Base-by-base conservation (phyloP, 1,140 invertebrate species). In the Drusus annulatus region DNA sequence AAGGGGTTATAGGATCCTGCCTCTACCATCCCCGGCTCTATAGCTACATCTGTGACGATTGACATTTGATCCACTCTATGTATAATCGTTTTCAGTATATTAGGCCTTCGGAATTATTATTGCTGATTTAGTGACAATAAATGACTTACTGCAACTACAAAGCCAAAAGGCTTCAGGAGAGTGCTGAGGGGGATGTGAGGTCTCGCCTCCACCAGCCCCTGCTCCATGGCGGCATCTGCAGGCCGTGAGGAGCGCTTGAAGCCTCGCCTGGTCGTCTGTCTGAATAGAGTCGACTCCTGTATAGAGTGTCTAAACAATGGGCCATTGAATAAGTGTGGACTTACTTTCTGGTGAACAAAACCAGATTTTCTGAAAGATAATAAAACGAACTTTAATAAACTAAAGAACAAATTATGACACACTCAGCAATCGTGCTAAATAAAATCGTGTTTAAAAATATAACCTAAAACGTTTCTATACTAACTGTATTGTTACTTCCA, bases 91-190 rank as follows among this genome's bases (percentile, higher is more conserved):
- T 45, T 8, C 36, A 0, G 10, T 8, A 36, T 36, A 7, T 36
- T 36, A 36, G 31, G 0, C 1, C 31, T 4, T 13, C 36, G 13
- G 36, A 13, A 45, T 45, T 13, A 45, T 45, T 45, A 13, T 2
- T 45, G 10, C 2, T 13, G 10, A n/a, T n/a, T 17, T 17, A 56
- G 54, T 56, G 54, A 56, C 13, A 28, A 63, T 3, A 23, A 69
- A 50, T 45, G 8, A 85, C 86, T 91, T 92, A 95, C 94, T 85
- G 90, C 89, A 76, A 94, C 85, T 31, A 94, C 93, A 86, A 95
- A 95, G 16, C 91, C 85, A 58, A 95, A 89, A 21, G 93, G 93
- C 88, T 93, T 95, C 82, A 91, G 90, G 36, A 95, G 85, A 84
- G 88, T 91, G 60, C 84, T 87, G 23, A 86, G 71, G 65, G 89